Conservation (phyloP, 2,797 vertebrate genomes). For the Catamblyrhynchus diadema region DNA sequence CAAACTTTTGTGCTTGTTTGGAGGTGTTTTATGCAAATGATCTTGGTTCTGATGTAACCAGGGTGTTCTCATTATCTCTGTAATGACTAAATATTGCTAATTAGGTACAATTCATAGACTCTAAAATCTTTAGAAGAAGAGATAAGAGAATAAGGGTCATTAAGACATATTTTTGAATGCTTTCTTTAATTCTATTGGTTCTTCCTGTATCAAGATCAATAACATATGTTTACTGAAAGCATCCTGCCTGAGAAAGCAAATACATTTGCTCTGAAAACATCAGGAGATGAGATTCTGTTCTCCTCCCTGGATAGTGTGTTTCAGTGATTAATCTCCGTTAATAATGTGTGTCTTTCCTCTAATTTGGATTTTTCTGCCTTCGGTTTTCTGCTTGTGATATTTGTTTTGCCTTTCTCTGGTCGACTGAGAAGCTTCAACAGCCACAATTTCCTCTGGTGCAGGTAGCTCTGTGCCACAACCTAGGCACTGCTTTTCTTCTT, state of each 20-base stretch:
- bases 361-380: not conserved
- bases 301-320: slow-evolving; percentile 1
- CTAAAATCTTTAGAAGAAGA: not conserved
- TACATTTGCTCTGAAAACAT: not conserved
- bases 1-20: not conserved
- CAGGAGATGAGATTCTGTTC: not conserved
- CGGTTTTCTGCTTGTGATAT: not conserved
- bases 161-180: not conserved
- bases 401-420: not conserved
- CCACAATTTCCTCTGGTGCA: not conserved
- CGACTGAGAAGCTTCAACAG: not conserved
- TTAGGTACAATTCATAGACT: not conserved
- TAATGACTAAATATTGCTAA: not conserved
- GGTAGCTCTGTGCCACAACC: not conserved
- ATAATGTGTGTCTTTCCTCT: slow-evolving; percentile 3
- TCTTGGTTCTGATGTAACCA: not conserved
- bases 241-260: not conserved
- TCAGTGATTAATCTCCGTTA: slow-evolving; percentile 22
- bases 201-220: not conserved
- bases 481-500: not conserved
- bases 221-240: not conserved
- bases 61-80: not conserved
- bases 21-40: not conserved
- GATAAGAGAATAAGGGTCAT: not conserved
- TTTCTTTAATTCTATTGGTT: not conserved